These are phyloP conservation scores for Halocynthia roretzi DNA, from an alignment of 23 tunicate species.

Conservation along the genomic window DNA sequence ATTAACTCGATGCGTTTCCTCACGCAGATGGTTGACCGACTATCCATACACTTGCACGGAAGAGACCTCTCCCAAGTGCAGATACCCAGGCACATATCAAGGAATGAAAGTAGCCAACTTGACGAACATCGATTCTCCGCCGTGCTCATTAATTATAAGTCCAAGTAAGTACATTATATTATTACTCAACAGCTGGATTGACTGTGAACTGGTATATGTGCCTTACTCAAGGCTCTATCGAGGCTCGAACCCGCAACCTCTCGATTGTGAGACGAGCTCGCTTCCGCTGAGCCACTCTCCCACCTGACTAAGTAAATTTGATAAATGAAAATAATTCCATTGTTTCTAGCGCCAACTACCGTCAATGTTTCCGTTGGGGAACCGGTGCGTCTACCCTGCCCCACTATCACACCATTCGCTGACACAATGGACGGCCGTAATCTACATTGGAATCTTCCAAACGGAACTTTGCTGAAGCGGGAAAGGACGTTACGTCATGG, in stretches of 20 bases:
- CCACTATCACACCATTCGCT: constrained; percentile 31
- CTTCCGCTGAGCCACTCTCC: not conserved
- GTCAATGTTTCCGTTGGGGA: constrained; percentile 50
- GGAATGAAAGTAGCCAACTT: constrained; percentile 35
- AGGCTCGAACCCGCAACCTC: not conserved
- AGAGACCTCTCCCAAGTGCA: constrained; percentile 27
- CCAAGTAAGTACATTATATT: constrained; percentile 16
- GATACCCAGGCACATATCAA: constrained; percentile 12
- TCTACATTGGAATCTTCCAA: constrained; percentile 52
- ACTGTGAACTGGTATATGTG: too few relatives aligned
- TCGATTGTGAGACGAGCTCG: not conserved
- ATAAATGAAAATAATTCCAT: too few relatives aligned
- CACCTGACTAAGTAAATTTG: too few relatives aligned
- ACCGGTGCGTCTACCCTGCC: constrained; percentile 44
- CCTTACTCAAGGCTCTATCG: not conserved
- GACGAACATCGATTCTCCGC: constrained; percentile 28
- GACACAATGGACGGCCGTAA: not conserved
- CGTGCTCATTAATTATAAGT: constrained; percentile 44
- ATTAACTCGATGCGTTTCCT: too few relatives aligned
- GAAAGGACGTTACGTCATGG: constrained; percentile 7
- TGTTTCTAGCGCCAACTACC: constrained; percentile 4
- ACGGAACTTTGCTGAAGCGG: constrained; percentile 32
- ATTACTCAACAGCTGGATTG: too few relatives aligned
- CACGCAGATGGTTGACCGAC: not conserved
- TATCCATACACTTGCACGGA: constrained; percentile 23